Evolutionary conservation across 2,113 vertebrate genomes (phyloP), one percentile per base, ranked within the genome.

Genomic region (Cyprinus carpio): DNA sequence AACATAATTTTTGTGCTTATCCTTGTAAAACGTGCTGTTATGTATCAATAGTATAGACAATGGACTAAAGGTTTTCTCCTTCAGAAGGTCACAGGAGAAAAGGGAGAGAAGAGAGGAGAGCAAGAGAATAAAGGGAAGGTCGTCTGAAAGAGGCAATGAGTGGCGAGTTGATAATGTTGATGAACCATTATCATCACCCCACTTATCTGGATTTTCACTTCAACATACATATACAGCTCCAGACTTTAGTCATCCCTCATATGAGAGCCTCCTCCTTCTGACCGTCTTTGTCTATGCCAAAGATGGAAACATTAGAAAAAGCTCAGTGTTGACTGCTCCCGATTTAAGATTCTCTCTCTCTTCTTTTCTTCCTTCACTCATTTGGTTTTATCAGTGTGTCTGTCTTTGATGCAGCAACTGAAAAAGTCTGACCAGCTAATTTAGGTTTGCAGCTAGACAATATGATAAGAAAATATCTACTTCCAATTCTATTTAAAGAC

Each of bases 111-210:
- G 62, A 62, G 60, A 82, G 37, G 60, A 89, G 76, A 88, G 40
- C 43, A 85, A 81, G 25, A 81, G 79, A 90, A 89, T 82, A 16
- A 65, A 88, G 27, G 84, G 83, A 92, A 92, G 91, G 91, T 93
- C 90, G 87, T 84, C 86, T 86, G 82, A 82, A 34, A 62, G 83
- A 85, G 40, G 29, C 80, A 75, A 75, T 23, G 86, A 92, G 90
- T 83, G 87, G 87, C 86, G 76, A 87, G 88, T 89, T 85, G 88
- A 93, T 92, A 92, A 91, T 87, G 82, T 85, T 91, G 90, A 94
- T 92, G 89, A 92, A 87, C 89, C 92, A 87, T 91, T 90, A 91
- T 92, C 89, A 89, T 91, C 89, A 87, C 60, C 69, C 85, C 83
- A 86, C 88, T 92, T 88, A 90, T 91, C 89, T 89, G 54, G 84